Base-by-base conservation (phyloP, 92 coral and sea anemone species). In the Diadumene lineata region DNA sequence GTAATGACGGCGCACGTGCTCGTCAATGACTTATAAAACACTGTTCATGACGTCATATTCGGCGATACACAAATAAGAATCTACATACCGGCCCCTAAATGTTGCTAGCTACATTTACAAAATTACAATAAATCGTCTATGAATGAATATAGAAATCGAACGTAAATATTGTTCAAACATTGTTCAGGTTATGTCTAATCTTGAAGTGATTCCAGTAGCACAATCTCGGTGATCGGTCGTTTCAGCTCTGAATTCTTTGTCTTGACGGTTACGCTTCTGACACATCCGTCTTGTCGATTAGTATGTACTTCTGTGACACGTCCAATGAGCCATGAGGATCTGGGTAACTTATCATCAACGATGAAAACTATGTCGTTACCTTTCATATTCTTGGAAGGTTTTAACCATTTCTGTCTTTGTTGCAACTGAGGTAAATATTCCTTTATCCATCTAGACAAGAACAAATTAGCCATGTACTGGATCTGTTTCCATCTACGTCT, bases 321-420 rank as follows among this genome's bases (percentile, higher is more conserved):
- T 27, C 69, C 72, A 0, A 66, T 27, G 8, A 55, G 71, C 72
- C 72, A 66, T 16, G 72, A 19, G 16, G 72, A 66, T 27, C 72
- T 66, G n/a, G 72, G 56, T 28, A 34, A 16, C 21, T 66, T 66
- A 19, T 66, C 72, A n/a, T 66, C 72, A 6, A 66, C 55, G 0
- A 66, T 23, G 11, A 66, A 23, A 6, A 66, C 72, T 66, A 38
- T 29, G 21, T n/a, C 55, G 0, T 34, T 6, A 19, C 34, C 50
- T 22, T 43, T 24, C 22, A 64, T 44, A 26, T 64, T 64, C 46
- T 43, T 64, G 9, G 25, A 43, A 21, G 16, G 48, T 30, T 64
- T 64, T 25, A 43, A 19, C 70, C 50, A 64, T 43, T 64, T 64
- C 46, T 64, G 70, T 64, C 50, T 1, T 64, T 64, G 24, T 32